Percentiles rank a stretch among this genome's conserved stretches.
Conservation (phyloP, 2,888 invertebrate genomes). For the Meteorus colon region DNA sequence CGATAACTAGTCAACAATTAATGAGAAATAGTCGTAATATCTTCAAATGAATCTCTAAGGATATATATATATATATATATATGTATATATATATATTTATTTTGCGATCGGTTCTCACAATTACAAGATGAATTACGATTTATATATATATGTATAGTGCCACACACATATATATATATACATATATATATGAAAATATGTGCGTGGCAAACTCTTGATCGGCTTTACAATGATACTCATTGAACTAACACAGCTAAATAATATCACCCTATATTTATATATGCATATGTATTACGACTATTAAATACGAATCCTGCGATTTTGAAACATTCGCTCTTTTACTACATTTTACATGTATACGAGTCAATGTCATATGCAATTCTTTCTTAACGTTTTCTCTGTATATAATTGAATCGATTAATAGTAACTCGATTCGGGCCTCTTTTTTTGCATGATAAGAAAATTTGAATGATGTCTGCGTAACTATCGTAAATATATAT, state of each 20-base stretch:
- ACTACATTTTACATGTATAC: background rate
- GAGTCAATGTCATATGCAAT: background rate
- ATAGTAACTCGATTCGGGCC: background rate
- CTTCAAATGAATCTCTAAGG: background rate
- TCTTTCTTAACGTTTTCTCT: background rate
- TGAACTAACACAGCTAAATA: constrained; percentile 3
- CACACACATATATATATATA: background rate
- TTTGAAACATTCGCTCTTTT: background rate
- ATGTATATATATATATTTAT: background rate
- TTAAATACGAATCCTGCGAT: background rate
- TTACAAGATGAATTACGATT: background rate
- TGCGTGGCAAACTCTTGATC: background rate
- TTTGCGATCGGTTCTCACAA: background rate
- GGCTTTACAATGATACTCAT: constrained; percentile 16
- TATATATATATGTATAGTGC: background rate
- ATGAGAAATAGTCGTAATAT: background rate
- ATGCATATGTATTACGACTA: background rate
- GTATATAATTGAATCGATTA: background rate
- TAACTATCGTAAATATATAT: too few relatives aligned
- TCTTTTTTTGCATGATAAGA: background rate
- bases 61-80: background rate
- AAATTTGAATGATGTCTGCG: background rate
- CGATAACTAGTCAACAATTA: constrained; percentile 18
- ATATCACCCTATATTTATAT: background rate
- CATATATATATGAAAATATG: background rate